A percentile compares a stretch with the other conserved stretches of the same genome.
Evolutionary conservation across 2,888 invertebrate genomes (phyloP).

Genomic region (Caenorhabditis angaria): DNA sequence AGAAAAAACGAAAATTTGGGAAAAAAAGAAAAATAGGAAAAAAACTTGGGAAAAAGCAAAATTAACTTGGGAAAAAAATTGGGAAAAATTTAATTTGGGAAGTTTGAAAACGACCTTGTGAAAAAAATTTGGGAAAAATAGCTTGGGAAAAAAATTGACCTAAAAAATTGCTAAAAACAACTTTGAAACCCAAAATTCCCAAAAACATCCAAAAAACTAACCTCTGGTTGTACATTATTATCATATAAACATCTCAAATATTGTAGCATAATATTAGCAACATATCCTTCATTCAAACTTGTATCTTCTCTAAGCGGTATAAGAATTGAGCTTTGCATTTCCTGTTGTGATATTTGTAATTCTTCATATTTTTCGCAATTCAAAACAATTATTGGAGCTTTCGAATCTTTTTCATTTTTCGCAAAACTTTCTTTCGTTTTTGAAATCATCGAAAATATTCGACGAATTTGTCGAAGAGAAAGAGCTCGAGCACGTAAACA

Average conservation of each 20-base stretch:
- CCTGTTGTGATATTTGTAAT: constrained; percentile 33
- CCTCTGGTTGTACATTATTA: constrained; percentile 23
- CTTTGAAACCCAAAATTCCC: background rate
- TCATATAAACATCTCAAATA: constrained; percentile 42
- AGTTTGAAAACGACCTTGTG: no score
- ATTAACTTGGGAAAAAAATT: no score
- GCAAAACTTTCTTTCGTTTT: background rate
- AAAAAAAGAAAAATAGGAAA: no score
- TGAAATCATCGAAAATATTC: constrained; percentile 27
- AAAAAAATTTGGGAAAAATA: no score
- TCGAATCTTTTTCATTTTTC: constrained; percentile 9
- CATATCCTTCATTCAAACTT: constrained; percentile 34
- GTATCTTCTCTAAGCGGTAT: constrained; percentile 51
- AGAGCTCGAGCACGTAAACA: constrained; percentile 30
- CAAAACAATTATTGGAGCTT: constrained; percentile 14
- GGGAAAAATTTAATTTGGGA: no score
- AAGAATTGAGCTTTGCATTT: constrained; percentile 45
- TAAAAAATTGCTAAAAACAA: no score
- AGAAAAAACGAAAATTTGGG: no score
- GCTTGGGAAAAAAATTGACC: no score
- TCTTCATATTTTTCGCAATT: constrained; percentile 24
- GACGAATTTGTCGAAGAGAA: constrained; percentile 35
- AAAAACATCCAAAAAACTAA: background rate
- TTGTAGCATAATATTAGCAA: constrained; percentile 47
- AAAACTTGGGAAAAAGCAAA: no score